Evolutionary conservation across 2,888 invertebrate species (phyloP).

Genomic region (Zygaena filipendulae): DNA sequence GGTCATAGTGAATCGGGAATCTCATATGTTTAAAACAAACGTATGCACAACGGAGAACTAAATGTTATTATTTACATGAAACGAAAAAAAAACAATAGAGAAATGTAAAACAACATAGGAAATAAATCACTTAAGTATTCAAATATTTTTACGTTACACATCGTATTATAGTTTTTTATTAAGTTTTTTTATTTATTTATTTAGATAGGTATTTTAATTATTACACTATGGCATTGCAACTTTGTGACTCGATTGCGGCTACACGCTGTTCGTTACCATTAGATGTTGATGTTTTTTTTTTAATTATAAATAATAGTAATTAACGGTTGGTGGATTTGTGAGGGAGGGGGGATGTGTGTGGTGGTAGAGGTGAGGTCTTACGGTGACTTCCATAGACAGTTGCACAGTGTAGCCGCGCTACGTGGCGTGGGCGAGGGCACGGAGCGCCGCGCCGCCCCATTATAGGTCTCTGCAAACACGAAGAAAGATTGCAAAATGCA

Average conservation of each 20-base stretch:
- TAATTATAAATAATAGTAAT: too few species aligned
- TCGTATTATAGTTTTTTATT: conserved; percentile 13
- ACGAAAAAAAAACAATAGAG: conserved; percentile 33
- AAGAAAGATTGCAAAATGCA: too few species aligned
- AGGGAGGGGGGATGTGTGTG: conserved; percentile 1
- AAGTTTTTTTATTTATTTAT: conserved; percentile 2
- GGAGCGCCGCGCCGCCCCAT: conserved; percentile 9
- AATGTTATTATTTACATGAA: conserved; percentile 48
- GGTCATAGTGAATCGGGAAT: too few species aligned
- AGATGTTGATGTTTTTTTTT: too few species aligned
- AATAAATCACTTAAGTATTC: conserved; percentile 44
- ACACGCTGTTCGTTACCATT: conserved; percentile 23
- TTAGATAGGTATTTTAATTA: conserved; percentile 17
- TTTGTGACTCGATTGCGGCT: conserved; percentile 54
- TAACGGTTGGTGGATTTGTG: neutral
- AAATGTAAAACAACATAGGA: conserved; percentile 46
- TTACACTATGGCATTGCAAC: conserved; percentile 58
- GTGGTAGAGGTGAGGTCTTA: too few species aligned
- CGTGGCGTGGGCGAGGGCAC: too few species aligned
- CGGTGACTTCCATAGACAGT: too few species aligned
- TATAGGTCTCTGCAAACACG: conserved; percentile 16
- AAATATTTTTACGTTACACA: conserved; percentile 43
- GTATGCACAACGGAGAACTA: conserved; percentile 22
- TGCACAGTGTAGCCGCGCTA: too few species aligned
- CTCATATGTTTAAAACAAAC: conserved; percentile 1